Evolutionary conservation across 2,888 invertebrate species (phyloP), one percentile per base, ranked within the genome.

Genomic region (Helicoverpa assulta): DNA sequence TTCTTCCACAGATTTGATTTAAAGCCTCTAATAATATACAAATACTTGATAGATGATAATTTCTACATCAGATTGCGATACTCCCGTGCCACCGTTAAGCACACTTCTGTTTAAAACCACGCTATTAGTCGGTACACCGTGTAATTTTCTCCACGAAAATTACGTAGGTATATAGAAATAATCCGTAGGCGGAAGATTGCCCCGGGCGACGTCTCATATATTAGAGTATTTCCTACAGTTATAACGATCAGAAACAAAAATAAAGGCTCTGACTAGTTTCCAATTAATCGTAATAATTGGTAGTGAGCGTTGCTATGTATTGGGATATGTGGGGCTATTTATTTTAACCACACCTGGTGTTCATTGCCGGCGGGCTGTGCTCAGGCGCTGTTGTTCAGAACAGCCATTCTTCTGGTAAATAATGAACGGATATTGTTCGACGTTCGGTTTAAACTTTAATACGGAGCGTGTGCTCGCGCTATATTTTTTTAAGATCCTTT

Each of bases 241-340:
- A 86, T 88, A 89, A 87, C 84, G 85, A 88, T 85, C 82, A 82
- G 85, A 88, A 88, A 89, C 84, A 87, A 88, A 89, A 89, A 88
- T 85, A 85, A 86, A 88, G 77, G 82, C 85, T 70, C 68, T 88
- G 87, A 88, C 89, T 86, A 88, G 86, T 86, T 86, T 86, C 85
- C 91, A 90, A 93, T 92, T 91, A 92, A 91, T 89, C 86, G 88
- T 89, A 88, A 91, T 92, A 90, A 91, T 92, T 91, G 90, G 89
- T 89, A 87, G 85, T 86, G 86, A 87, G 85, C 79, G 83, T 85
- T 82, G 83, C 79, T 85, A 74, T 83, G 73, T 88, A 83, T 85
- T 86, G 78, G 83, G 81, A 86, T 87, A 86, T 86, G 86, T 83
- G 80, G 80, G 81, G 90, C 87, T 89, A 91, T 92, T 90, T 90